Evolutionary conservation across 2,797 vertebrate genomes (phyloP).

Genomic region (Sebastes reedi): DNA sequence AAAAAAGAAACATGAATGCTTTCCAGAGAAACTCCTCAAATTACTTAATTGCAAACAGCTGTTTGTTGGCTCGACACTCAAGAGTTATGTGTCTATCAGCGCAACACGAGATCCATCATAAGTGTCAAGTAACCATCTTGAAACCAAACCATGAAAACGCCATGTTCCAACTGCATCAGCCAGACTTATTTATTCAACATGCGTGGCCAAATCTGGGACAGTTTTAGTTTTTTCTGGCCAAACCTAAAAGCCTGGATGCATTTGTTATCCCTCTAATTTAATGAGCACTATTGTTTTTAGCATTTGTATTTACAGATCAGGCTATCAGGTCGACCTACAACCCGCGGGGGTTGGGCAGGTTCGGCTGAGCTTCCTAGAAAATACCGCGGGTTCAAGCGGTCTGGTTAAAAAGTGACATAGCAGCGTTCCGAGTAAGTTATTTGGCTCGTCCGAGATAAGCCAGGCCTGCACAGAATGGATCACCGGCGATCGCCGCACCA

Average conservation of each 20-base stretch:
- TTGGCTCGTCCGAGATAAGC: no score
- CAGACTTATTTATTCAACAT: not conserved
- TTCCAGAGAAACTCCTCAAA: not conserved
- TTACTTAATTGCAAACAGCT: conserved; percentile 21
- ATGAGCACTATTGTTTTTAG: not conserved
- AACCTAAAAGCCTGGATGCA: not conserved
- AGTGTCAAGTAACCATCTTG: not conserved
- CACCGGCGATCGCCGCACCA: no score
- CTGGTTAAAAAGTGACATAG: no score
- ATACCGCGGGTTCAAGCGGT: no score
- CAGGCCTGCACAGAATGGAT: no score
- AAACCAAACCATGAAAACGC: not conserved
- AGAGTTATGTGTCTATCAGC: not conserved
- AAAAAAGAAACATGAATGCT: not conserved
- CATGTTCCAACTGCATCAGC: not conserved
- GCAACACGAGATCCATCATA: not conserved
- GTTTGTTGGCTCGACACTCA: not conserved
- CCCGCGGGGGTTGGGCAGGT: no score
- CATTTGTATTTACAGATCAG: not conserved
- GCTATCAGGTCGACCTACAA: no score
- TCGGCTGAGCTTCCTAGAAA: no score
- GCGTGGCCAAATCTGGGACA: not conserved
- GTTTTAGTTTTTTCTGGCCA: not conserved
- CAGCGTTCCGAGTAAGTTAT: no score
- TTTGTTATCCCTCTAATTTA: not conserved